Base-by-base conservation (phyloP, 2,888 invertebrate genomes). In the Bruchidius siliquastri region DNA sequence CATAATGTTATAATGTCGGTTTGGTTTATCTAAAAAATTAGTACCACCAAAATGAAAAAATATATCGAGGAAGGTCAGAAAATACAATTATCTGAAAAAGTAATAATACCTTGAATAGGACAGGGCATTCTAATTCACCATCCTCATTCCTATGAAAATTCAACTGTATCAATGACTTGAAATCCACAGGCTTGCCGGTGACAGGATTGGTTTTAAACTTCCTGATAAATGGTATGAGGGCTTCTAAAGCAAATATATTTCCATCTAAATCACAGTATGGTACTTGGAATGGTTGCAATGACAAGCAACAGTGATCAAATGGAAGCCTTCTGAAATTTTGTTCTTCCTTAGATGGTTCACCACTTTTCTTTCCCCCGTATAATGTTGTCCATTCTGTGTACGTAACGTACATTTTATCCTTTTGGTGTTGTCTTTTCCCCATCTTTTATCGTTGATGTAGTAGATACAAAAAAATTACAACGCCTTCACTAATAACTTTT, bases 391-490 rank as follows among this genome's bases (percentile, higher is more conserved):
- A 95, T 86, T 96, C 95, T 2, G 94, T 95, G 85, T 94, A 94
- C 72, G 95, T 95, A 77, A 95, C 84, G 86, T 96, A 95, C 96
- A 96, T 94, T 91, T 96, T 96, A 88, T 96, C 96, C 84, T 96
- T 96, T 84, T 96, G 96, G 88, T 96, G 96, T 83, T 96, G 96
- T 80, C 95, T 89, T 89, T 96, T 96, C 79, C 96, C 96, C 96
- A 96, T 96, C 84, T 90, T 93, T 68, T 22, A 70, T 49, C 13
- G 8, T 49, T 1, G 49, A 49, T 3, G 13, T n/a, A n/a, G n/a
- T n/a, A n/a, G n/a, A n/a, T n/a, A n/a, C n/a, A n/a, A n/a, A n/a
- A n/a, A n/a, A n/a, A n/a, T n/a, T n/a, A n/a, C n/a, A n/a, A n/a
- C n/a, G n/a, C n/a, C n/a, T n/a, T n/a, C n/a, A n/a, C n/a, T n/a